A percentile compares a stretch with the other conserved stretches of the same genome.
phyloP scores from a whole-genome alignment of 2,888 invertebrate genomes.

The Mellilla xanthometata region DNA sequence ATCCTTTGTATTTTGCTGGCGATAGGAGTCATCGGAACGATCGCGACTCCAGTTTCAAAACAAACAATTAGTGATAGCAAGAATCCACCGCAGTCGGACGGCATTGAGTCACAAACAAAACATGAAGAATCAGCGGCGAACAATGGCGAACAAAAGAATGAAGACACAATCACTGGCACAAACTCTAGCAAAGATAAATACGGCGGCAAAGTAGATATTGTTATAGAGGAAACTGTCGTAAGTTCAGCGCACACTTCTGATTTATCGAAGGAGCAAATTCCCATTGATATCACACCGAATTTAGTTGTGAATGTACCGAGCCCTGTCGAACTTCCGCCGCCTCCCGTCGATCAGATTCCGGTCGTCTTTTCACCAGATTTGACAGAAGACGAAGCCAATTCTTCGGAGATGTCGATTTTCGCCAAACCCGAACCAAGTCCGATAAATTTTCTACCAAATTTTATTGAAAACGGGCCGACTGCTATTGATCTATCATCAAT shows the following conservation, averaged over 20 bases:
- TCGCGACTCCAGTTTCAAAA: constrained; percentile 47
- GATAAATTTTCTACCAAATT: not conserved
- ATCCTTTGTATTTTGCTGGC: constrained; percentile 43
- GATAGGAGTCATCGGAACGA: constrained; percentile 46
- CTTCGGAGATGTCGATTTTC: too few relatives aligned
- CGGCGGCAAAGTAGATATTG: constrained; percentile 42
- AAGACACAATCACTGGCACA: constrained; percentile 28
- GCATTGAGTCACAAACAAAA: constrained; percentile 45
- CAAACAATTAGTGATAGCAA: constrained; percentile 42
- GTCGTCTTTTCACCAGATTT: too few relatives aligned
- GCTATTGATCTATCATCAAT: not conserved
- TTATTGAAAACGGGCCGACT: too few relatives aligned
- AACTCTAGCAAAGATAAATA: constrained; percentile 24
- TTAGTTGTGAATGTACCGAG: not conserved
- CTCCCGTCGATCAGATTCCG: too few relatives aligned
- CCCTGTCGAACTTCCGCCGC: not conserved
- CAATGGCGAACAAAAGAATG: constrained; percentile 47
- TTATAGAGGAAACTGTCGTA: constrained; percentile 49
- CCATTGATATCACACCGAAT: not conserved
- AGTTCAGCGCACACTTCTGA: constrained; percentile 6
- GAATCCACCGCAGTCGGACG: constrained; percentile 35
- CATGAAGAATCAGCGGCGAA: constrained; percentile 38
- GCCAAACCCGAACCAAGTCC: not conserved
- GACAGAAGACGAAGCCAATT: too few relatives aligned
- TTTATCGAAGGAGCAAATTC: not conserved